Evolutionary conservation across 1,140 invertebrate species (phyloP).

Genomic region (Drosophila sp.): DNA sequence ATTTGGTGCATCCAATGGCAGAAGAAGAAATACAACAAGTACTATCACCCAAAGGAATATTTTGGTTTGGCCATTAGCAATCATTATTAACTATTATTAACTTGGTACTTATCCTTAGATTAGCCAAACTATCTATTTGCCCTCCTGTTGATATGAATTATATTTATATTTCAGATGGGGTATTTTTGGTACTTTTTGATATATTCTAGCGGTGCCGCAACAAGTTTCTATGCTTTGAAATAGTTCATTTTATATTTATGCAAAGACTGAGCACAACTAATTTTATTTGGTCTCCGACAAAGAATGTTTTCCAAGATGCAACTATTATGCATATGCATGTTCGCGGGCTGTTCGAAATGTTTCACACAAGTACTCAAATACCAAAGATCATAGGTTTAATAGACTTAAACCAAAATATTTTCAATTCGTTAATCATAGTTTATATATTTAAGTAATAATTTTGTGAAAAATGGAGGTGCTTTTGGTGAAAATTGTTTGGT

Average conservation of each 20-base stretch:
- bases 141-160: neutral
- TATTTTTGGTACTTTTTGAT: neutral
- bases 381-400: too few species aligned
- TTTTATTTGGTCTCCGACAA: conserved; percentile 4
- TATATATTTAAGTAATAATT: too few species aligned
- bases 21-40: conserved; percentile 22
- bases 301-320: conserved; percentile 23
- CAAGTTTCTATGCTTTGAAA: conserved; percentile 2
- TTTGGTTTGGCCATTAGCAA: too few species aligned
- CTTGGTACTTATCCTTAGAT: neutral
- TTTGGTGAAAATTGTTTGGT: too few species aligned
- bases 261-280: conserved; percentile 21
- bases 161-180: neutral
- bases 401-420: too few species aligned
- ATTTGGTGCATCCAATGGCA: conserved; percentile 13
- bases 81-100: conserved; percentile 1
- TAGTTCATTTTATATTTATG: conserved; percentile 17
- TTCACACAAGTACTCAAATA: neutral
- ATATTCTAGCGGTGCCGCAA: neutral
- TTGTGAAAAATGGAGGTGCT: too few species aligned
- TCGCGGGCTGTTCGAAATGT: neutral
- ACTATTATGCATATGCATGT: conserved; percentile 9
- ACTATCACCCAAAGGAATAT: conserved; percentile 10
- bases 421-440: too few species aligned
- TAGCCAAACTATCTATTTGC: neutral